A percentile compares a stretch with the other conserved stretches of the same genome.
Evolutionary conservation across 2,888 invertebrate genomes (phyloP).

Genomic region (Thelaira solivaga): DNA sequence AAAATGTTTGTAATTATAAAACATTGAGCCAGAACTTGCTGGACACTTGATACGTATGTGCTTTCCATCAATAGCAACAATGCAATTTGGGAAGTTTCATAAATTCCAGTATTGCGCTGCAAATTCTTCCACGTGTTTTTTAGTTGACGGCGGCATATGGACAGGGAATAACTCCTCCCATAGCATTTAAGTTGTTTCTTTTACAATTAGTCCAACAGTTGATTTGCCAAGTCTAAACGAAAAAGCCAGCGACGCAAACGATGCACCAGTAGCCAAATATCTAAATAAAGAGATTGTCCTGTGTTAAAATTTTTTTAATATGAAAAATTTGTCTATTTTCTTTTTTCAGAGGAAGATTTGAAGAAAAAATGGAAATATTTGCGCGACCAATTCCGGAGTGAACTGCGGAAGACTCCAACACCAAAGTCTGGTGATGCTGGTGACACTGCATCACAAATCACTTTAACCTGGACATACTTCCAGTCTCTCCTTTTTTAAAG

Average conservation of each 20-base stretch:
- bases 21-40: neutral
- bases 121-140: neutral
- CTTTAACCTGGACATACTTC: neutral
- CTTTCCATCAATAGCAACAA: neutral
- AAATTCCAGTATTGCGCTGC: neutral
- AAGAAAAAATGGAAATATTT: constrained; percentile 23
- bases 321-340: neutral
- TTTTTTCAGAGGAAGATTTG: constrained; percentile 15
- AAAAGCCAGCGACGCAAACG: constrained; percentile 19
- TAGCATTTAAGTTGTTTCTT: constrained; percentile 29
- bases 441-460: neutral
- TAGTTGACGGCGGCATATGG: constrained; percentile 41
- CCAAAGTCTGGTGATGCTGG: constrained; percentile 3
- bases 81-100: constrained; percentile 1
- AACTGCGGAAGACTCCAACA: constrained; percentile 4
- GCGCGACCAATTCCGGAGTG: constrained; percentile 15
- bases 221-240: constrained; percentile 30
- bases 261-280: constrained; percentile 37
- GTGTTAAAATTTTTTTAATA: no score
- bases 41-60: neutral
- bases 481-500: neutral
- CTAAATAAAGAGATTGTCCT: no score
- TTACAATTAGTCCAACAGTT: constrained; percentile 42
- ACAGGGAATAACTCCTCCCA: constrained; percentile 19
- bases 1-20: constrained; percentile 68